Base-by-base conservation (phyloP, 2,113 vertebrate species). In the Polypterus bichir region DNA sequence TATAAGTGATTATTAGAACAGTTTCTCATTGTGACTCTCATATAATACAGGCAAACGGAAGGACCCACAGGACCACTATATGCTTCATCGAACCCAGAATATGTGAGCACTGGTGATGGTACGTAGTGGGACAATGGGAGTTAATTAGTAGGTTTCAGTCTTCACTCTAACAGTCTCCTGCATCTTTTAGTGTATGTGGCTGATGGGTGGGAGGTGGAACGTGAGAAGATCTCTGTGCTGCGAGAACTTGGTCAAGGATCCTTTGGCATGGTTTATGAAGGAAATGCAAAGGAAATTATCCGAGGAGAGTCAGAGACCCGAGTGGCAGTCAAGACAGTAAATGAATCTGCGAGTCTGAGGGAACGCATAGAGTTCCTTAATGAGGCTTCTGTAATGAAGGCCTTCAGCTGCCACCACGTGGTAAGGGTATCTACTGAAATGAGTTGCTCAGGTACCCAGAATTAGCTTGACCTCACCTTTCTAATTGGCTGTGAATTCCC, bases 221-320 rank as follows among this genome's bases (percentile, higher is more conserved):
- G 95, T 6, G 96, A 97, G 47, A 97, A 97, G 83, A 94, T 99
- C 76, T 73, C 61, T 0, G 83, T 99, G 1, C 82, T 97, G 5
- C 71, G 87, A 1, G 96, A 99, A 77, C 78, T 98, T 73, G 96
- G 96, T 0, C 96, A 99, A 74, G 96, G 96, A 55, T 97, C 95
- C 68, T 98, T 99, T 0, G 96, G 96, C 9, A 99, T 99, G 96
- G 96, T 99, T 5, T 99, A 99, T 1, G 93, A 99, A 65, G 96
- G 95, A 1, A 83, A 88, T 0, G 94, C 95, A 74, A 92, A 86
- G 72, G 95, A 95, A 72, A 88, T 97, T 0, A 75, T 99, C 54
- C 96, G 97, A 80, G 94, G 94, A 0, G 93, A 96, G 66, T 78
- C 86, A 0, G 91, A 96, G 63, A 96, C 87, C 0, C 88, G 81